Evolutionary conservation across 2,888 invertebrate genomes (phyloP).

Genomic region (Scaeva pyrastri): DNA sequence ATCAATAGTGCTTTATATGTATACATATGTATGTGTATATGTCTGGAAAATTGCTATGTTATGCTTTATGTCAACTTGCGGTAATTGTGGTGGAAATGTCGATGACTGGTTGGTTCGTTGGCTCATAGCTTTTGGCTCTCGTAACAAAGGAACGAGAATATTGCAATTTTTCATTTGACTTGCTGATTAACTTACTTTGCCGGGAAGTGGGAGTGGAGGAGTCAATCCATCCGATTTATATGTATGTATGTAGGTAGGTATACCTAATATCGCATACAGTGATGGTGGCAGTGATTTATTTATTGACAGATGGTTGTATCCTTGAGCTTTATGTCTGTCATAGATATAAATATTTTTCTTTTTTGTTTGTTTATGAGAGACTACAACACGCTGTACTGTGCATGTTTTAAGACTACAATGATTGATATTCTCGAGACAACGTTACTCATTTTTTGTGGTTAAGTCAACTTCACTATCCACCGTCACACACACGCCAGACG

Average conservation of each 20-base stretch:
- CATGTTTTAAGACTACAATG: constrained; percentile 38
- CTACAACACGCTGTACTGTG: constrained; percentile 2
- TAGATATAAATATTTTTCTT: neutral
- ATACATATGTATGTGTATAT: neutral
- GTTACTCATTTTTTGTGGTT: constrained; percentile 15
- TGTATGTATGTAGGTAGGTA: too few species aligned
- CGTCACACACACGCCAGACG: constrained; percentile 24
- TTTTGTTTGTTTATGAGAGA: constrained; percentile 1
- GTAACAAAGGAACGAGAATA: neutral
- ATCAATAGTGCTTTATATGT: constrained; percentile 9
- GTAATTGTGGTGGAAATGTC: neutral
- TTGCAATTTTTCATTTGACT: constrained; percentile 31
- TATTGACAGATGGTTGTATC: constrained; percentile 60
- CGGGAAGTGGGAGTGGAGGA: neutral
- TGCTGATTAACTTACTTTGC: neutral
- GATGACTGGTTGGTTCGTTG: neutral
- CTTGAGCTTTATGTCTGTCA: constrained; percentile 53
- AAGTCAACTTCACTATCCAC: too few species aligned
- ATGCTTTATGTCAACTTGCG: constrained; percentile 12
- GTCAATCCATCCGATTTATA: neutral
- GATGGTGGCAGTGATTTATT: constrained; percentile 10
- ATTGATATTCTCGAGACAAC: constrained; percentile 50
- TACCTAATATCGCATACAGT: too few species aligned
- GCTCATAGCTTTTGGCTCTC: constrained; percentile 19
- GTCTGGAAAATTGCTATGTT: neutral